phyloP scores from a whole-genome alignment of 2,797 vertebrate species.

The Trachurus trachurus region DNA sequence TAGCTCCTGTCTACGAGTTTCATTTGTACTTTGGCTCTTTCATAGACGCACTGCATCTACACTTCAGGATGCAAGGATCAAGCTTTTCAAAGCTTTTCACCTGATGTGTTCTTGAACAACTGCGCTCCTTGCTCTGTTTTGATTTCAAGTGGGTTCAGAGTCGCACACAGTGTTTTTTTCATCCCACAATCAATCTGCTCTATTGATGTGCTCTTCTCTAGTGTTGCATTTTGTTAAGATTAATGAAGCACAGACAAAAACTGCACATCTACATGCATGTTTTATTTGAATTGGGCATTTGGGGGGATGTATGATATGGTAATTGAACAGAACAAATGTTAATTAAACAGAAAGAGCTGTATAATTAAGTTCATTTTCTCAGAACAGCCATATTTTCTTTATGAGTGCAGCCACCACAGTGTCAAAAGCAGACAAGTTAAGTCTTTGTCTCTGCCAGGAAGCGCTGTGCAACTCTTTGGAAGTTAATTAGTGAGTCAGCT shows the following conservation, averaged over 20 bases:
- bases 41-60: not conserved
- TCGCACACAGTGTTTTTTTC: not conserved
- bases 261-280: no score
- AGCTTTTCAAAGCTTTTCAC: not conserved
- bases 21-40: slow-evolving; percentile 1
- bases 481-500: slow-evolving; percentile 44
- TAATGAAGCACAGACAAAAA: not conserved
- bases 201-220: not conserved
- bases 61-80: not conserved
- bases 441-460: slow-evolving; percentile 39
- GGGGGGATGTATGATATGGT: not conserved
- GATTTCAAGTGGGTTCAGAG: slow-evolving; percentile 6
- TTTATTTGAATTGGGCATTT: not conserved
- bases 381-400: slow-evolving; percentile 1
- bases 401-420: not conserved
- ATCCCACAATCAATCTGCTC: not conserved
- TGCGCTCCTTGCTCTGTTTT: not conserved
- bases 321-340: not conserved
- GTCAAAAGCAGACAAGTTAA: slow-evolving; percentile 23
- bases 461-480: slow-evolving; percentile 35
- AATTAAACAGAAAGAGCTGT: not conserved
- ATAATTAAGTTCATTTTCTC: not conserved
- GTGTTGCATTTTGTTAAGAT: not conserved
- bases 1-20: not conserved
- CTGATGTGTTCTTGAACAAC: slow-evolving; percentile 6